Evolutionary conservation across 2,113 vertebrate genomes (phyloP).

Genomic region (Brachionichthys hirsutus): DNA sequence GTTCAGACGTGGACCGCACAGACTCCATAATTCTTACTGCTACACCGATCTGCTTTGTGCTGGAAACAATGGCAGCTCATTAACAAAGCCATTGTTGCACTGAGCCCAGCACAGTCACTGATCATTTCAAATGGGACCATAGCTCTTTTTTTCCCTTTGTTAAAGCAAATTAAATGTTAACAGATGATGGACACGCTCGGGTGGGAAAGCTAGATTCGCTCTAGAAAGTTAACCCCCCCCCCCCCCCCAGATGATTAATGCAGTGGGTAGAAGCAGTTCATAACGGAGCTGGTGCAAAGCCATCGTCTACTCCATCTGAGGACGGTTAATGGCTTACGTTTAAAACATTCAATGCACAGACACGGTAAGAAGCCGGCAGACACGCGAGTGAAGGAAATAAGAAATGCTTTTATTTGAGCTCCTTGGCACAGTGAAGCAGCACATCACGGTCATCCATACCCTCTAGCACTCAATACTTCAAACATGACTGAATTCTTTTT

Average conservation of each 20-base stretch:
- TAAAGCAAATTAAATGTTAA: conserved; percentile 36
- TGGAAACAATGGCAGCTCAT: conserved; percentile 53
- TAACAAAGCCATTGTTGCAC: conserved; percentile 54
- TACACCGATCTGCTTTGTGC: conserved; percentile 46
- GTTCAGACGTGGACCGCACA: conserved; percentile 53
- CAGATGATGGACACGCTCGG: conserved; percentile 18
- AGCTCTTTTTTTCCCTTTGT: conserved; percentile 9
- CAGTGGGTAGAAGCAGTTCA: conserved; percentile 16
- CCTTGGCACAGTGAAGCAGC: conserved; percentile 37
- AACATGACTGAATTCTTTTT: conserved; percentile 43
- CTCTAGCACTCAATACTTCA: conserved; percentile 41
- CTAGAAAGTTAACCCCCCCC: background rate
- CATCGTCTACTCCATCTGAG: background rate
- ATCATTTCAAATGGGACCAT: conserved; percentile 21
- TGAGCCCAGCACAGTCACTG: conserved; percentile 13
- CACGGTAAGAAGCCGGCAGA: background rate
- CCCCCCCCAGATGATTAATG: conserved; percentile 32
- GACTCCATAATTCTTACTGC: conserved; percentile 37
- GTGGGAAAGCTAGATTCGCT: conserved; percentile 14
- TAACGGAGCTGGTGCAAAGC: conserved; percentile 7
- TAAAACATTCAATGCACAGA: background rate
- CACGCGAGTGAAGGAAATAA: conserved; percentile 17
- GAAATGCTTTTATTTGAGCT: conserved; percentile 61
- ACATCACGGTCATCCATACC: conserved; percentile 23
- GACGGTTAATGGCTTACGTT: conserved; percentile 6